phyloP scores from a whole-genome alignment of 2,888 invertebrate species.

The Perizoma affinitatum region DNA sequence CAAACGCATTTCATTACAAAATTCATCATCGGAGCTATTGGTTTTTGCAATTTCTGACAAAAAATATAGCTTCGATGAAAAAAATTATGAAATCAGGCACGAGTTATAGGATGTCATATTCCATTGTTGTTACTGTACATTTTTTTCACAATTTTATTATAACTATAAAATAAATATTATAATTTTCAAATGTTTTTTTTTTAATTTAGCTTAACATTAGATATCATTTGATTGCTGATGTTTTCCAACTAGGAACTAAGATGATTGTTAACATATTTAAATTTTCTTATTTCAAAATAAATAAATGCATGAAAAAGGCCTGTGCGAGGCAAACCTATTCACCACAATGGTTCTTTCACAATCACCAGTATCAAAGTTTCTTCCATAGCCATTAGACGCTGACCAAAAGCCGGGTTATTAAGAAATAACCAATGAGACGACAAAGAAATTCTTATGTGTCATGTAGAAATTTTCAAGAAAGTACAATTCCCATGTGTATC shows the following conservation, averaged over 20 bases:
- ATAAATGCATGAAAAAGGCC: too few species aligned
- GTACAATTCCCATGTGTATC: not conserved
- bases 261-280: too few species aligned
- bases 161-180: slow-evolving; percentile 33
- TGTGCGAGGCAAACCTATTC: too few species aligned
- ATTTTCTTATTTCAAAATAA: too few species aligned
- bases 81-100: slow-evolving; percentile 66
- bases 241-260: slow-evolving; percentile 28
- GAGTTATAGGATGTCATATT: slow-evolving; percentile 59
- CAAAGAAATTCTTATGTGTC: not conserved
- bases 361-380: too few species aligned
- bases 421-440: too few species aligned
- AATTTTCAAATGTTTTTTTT: slow-evolving; percentile 33
- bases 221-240: slow-evolving; percentile 20
- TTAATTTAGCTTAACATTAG: slow-evolving; percentile 34
- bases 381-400: too few species aligned
- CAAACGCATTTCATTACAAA: slow-evolving; percentile 48
- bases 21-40: slow-evolving; percentile 38
- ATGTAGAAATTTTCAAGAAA: slow-evolving; percentile 9
- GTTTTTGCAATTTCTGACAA: not conserved
- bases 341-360: too few species aligned
- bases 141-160: slow-evolving; percentile 24
- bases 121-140: slow-evolving; percentile 32
- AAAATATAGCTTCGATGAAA: slow-evolving; percentile 36
- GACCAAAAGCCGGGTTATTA: too few species aligned